Percentiles rank a stretch among this genome's conserved stretches.
These are phyloP conservation scores for Muscicapa striata DNA, from an alignment of 2,797 vertebrate genomes.

Conservation along the genomic window DNA sequence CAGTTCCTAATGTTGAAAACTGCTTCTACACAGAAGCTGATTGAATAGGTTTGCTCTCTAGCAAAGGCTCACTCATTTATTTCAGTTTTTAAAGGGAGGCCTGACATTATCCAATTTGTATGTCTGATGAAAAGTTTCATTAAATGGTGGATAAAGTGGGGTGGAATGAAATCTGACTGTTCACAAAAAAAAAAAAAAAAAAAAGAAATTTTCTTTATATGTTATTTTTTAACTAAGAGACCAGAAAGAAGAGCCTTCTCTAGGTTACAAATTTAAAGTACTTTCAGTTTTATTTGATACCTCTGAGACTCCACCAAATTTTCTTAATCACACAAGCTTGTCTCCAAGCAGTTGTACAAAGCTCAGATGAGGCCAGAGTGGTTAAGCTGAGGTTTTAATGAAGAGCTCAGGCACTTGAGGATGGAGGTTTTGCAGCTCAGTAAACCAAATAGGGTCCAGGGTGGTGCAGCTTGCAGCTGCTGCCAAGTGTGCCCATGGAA, in stretches of 20 bases:
- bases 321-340: neutral
- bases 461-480: neutral
- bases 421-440: neutral
- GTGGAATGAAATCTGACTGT: neutral
- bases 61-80: neutral
- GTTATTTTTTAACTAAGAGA: neutral
- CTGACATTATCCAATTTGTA: slow-evolving; percentile 18
- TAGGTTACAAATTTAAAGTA: neutral
- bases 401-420: neutral
- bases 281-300: neutral
- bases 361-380: neutral
- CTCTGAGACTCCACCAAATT: neutral
- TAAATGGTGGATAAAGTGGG: neutral
- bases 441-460: neutral
- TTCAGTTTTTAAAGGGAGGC: neutral
- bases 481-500: neutral
- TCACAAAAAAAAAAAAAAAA: neutral
- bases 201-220: neutral
- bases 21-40: slow-evolving; percentile 42
- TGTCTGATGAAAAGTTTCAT: slow-evolving; percentile 21
- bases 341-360: neutral
- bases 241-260: neutral
- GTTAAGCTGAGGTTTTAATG: neutral
- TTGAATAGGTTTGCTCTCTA: slow-evolving; percentile 17
- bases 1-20: slow-evolving; percentile 62